A percentile compares a stretch with the other conserved stretches of the same genome.
Conservation (phyloP, 2,888 invertebrate species). For the Eupithecia exiguata region DNA sequence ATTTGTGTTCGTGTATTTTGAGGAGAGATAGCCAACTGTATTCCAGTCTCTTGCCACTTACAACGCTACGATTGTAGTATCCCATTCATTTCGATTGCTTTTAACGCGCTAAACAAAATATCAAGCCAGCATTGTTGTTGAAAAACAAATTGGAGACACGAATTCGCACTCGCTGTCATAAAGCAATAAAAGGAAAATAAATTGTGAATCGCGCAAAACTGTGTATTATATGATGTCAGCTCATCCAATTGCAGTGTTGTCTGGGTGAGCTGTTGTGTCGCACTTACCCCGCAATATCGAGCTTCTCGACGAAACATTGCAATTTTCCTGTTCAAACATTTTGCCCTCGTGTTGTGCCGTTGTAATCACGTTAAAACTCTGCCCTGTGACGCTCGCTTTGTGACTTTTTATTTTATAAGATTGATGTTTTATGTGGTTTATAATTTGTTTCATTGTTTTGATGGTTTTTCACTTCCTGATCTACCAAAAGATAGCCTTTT, state of each 20-base stretch:
- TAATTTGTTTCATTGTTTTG: conserved; percentile 20
- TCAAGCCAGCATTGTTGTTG: conserved; percentile 21
- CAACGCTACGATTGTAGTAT: background rate
- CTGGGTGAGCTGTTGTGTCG: conserved; percentile 54
- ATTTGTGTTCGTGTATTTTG: conserved; percentile 9
- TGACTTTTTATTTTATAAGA: conserved; percentile 48
- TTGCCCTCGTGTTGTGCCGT: conserved; percentile 57
- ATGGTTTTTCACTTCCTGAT: conserved; percentile 1
- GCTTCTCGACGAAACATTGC: conserved; percentile 56
- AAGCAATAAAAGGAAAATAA: conserved; percentile 41
- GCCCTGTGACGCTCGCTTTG: conserved; percentile 48
- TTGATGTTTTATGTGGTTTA: conserved; percentile 22
- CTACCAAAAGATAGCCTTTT: background rate
- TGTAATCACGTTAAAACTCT: conserved; percentile 62
- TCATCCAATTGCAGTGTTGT: conserved; percentile 58
- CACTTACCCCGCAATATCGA: conserved; percentile 57
- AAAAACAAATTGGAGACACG: conserved; percentile 22
- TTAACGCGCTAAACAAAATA: background rate
- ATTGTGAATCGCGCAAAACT: conserved; percentile 42
- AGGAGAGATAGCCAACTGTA: conserved; percentile 10
- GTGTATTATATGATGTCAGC: conserved; percentile 52
- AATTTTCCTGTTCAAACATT: conserved; percentile 65
- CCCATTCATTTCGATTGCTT: background rate
- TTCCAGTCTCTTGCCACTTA: background rate
- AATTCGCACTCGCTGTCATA: conserved; percentile 30